Percentiles rank a stretch among this genome's conserved stretches.
phyloP scores from a whole-genome alignment of 1,140 invertebrate species.

The Pollicipes pollicipes region DNA sequence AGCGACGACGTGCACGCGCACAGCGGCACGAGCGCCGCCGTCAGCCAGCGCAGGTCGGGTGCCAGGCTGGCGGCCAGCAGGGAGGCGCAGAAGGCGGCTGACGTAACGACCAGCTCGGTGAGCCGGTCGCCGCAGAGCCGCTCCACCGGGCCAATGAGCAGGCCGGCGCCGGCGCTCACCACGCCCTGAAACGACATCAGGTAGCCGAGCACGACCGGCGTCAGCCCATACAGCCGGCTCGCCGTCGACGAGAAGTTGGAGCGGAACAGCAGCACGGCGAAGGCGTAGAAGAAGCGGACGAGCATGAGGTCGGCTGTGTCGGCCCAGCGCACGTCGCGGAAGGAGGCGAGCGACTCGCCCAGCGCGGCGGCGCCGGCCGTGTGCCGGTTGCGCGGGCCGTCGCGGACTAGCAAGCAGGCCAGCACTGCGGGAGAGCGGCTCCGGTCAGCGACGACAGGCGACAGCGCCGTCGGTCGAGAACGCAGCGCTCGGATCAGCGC shows the following conservation, averaged over 20 bases:
- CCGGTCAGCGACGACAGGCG: no score
- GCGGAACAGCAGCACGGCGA: slow-evolving; percentile 26
- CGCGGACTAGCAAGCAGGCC: slow-evolving; percentile 21
- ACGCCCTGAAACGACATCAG: slow-evolving; percentile 26
- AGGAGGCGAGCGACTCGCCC: slow-evolving; percentile 18
- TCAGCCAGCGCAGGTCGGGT: slow-evolving; percentile 18
- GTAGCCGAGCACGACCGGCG: slow-evolving; percentile 25
- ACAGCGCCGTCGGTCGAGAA: no score
- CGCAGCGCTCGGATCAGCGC: no score
- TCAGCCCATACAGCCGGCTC: slow-evolving; percentile 23
- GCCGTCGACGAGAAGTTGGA: slow-evolving; percentile 25
- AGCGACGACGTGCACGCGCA: slow-evolving; percentile 24
- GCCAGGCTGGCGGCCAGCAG: slow-evolving; percentile 18
- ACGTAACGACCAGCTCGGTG: slow-evolving; percentile 22
- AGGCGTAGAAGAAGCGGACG: slow-evolving; percentile 27
- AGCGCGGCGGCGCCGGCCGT: slow-evolving; percentile 18
- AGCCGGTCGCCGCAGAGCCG: slow-evolving; percentile 23
- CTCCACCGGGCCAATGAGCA: slow-evolving; percentile 24
- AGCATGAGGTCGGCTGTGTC: slow-evolving; percentile 27
- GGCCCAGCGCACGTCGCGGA: slow-evolving; percentile 23
- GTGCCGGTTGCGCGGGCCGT: not conserved
- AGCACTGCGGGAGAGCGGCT: slow-evolving; percentile 20
- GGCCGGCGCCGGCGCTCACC: slow-evolving; percentile 23
- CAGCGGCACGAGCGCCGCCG: slow-evolving; percentile 22
- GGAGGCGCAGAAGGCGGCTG: slow-evolving; percentile 18